Evolutionary conservation across 2,113 vertebrate genomes (phyloP).

Genomic region (Columba livia): DNA sequence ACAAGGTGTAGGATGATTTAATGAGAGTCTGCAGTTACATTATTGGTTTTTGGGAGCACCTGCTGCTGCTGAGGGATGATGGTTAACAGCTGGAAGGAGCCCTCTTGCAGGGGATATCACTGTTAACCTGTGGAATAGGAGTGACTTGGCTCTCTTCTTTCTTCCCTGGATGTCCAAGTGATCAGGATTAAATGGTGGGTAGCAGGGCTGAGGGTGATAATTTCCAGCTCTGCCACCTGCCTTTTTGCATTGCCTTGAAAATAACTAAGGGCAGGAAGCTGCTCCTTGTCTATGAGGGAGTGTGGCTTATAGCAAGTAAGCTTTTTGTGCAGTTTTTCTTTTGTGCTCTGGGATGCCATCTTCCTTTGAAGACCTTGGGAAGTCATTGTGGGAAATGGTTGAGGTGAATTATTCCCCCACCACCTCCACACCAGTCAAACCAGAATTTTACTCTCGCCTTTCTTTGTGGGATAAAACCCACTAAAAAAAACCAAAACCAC

Average conservation of each 20-base stretch:
- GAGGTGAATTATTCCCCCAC: background rate
- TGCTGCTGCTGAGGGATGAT: background rate
- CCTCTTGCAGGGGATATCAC: background rate
- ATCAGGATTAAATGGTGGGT: background rate
- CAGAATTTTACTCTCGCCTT: background rate
- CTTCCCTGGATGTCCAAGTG: background rate
- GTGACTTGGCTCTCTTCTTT: background rate
- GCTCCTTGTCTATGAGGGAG: fast-evolving
- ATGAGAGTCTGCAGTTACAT: background rate
- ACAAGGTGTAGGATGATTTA: background rate
- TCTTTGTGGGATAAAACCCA: background rate
- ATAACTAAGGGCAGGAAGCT: background rate
- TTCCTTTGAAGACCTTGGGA: background rate
- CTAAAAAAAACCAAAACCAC: too few species aligned
- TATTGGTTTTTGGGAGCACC: background rate
- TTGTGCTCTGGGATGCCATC: background rate
- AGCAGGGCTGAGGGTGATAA: background rate
- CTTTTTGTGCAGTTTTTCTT: background rate
- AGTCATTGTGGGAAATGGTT: background rate
- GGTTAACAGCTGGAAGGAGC: background rate
- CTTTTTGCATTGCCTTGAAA: background rate
- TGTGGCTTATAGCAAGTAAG: background rate
- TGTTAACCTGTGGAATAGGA: background rate
- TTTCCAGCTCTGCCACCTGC: background rate
- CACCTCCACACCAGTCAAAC: background rate